Base-by-base conservation (phyloP, 2,113 vertebrate species). In the Lagopus muta region DNA sequence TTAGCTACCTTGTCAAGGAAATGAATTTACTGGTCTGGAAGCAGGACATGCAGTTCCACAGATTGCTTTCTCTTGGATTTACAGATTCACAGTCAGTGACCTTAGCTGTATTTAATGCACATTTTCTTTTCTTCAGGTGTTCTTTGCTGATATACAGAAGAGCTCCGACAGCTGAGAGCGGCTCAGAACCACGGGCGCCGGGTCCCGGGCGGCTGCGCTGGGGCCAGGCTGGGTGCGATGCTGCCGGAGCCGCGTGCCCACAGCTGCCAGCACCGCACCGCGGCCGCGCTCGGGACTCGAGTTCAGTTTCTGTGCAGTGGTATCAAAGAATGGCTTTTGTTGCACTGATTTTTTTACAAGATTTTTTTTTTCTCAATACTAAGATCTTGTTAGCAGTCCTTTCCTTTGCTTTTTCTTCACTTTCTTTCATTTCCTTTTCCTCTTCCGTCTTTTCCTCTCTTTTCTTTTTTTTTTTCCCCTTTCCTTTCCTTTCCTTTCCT, bases 281-380 rank as follows among this genome's bases (percentile, higher is more conserved):
- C 95, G 48, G 95, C 94, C 73, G 92, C 81, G 94, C 88, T 86
- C 94, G 95, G 96, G 95, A 97, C 88, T 93, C 95, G 94, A 96
- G 93, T 97, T 97, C 95, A 79, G 94, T 94, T 96, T 97, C 98
- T 98, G 98, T 99, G 99, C 98, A 99, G 98, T 98, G 98, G 97
- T 99, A 98, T 98, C 98, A 99, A 99, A 98, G 98, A 98, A 99
- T 99, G 99, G 99, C 99, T 99, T 99, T 98, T 98, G 97, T 98
- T 98, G 97, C 97, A 97, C 97, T 97, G 97, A 97, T 95, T 78
- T 98, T 97, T 97, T 91, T 96, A 97, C 95, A 97, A 96, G 71
- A 96, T 77, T 96, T 96, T 97, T 97, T 96, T 84, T 67, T 77
- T 5, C 38, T 90, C 87, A 95, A 95, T 96, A 98, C 94, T 94